phyloP scores from a whole-genome alignment of 2,113 vertebrate genomes.

The Brachyhypopomus occidentalis region DNA sequence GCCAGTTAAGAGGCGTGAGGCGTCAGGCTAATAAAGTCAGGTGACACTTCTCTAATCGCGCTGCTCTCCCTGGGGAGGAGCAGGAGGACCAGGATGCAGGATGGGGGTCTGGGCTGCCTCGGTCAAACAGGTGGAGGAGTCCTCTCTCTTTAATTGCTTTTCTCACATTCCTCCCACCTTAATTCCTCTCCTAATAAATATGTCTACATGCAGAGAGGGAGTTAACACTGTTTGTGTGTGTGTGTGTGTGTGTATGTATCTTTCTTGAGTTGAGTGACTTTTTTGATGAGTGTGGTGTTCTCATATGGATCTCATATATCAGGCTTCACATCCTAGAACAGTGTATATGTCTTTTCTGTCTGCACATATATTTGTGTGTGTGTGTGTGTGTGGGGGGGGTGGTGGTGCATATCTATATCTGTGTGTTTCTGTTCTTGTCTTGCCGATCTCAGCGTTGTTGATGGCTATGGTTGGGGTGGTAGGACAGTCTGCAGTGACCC shows the following conservation, averaged over 20 bases:
- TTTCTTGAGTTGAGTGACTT: neutral
- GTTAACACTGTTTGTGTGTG: neutral
- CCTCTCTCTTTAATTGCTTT: conserved; percentile 60
- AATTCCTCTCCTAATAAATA: conserved; percentile 30
- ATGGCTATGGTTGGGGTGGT: too few species aligned
- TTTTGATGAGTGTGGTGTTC: neutral
- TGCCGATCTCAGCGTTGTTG: too few species aligned
- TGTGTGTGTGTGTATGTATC: neutral
- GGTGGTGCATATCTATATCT: too few species aligned
- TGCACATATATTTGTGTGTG: neutral
- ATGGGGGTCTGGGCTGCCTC: conserved; percentile 38
- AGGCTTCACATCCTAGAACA: too few species aligned
- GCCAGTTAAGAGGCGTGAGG: conserved; percentile 28
- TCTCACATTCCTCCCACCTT: conserved; percentile 26
- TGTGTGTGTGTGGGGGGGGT: too few species aligned
- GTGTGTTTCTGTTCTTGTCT: too few species aligned
- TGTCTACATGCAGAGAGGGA: conserved; percentile 6
- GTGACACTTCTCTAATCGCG: conserved; percentile 62
- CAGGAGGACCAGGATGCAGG: conserved; percentile 23
- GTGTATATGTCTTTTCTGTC: too few species aligned
- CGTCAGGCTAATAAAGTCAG: conserved; percentile 64
- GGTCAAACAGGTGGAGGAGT: conserved; percentile 58
- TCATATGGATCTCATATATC: neutral
- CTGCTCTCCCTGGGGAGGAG: conserved; percentile 39
- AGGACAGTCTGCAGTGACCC: too few species aligned